Conservation (phyloP, 1,140 invertebrate species). For the Lepeophtheirus salmonis region DNA sequence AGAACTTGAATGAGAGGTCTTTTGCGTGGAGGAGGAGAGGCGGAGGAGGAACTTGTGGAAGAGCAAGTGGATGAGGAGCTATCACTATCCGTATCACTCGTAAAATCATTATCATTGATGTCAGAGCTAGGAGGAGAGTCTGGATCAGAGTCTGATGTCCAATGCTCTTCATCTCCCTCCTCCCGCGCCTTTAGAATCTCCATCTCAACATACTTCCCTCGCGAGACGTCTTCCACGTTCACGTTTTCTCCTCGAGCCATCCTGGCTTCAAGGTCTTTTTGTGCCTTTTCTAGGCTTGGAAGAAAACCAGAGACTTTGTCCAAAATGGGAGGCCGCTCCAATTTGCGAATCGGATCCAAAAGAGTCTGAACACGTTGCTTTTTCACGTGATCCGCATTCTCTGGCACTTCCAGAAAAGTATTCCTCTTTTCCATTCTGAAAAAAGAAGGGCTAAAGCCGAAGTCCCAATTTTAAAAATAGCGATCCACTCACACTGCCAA, state of each 20-base stretch:
- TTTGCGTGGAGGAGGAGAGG: neutral
- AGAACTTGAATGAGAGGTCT: neutral
- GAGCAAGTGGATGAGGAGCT: neutral
- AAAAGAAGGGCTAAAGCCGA: too few relatives aligned
- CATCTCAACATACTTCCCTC: neutral
- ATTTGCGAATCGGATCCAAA: neutral
- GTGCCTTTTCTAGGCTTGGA: neutral
- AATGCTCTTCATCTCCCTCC: neutral
- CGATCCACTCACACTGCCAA: too few relatives aligned
- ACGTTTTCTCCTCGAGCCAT: neutral
- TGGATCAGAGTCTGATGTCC: slow-evolving; percentile 1
- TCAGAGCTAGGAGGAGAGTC: neutral
- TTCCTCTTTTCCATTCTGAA: neutral
- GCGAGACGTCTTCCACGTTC: neutral
- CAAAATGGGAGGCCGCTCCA: neutral
- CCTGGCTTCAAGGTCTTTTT: neutral
- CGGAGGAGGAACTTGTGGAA: neutral
- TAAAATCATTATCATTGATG: slow-evolving; percentile 3
- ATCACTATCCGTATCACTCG: slow-evolving; percentile 2
- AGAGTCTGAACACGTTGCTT: neutral
- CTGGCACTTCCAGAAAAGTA: neutral
- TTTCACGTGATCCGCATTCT: neutral
- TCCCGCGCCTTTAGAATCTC: neutral
- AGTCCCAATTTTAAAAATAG: too few relatives aligned
- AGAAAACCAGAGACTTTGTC: neutral